Conservation (phyloP, 2,888 invertebrate species). For the Pandemis heparana region DNA sequence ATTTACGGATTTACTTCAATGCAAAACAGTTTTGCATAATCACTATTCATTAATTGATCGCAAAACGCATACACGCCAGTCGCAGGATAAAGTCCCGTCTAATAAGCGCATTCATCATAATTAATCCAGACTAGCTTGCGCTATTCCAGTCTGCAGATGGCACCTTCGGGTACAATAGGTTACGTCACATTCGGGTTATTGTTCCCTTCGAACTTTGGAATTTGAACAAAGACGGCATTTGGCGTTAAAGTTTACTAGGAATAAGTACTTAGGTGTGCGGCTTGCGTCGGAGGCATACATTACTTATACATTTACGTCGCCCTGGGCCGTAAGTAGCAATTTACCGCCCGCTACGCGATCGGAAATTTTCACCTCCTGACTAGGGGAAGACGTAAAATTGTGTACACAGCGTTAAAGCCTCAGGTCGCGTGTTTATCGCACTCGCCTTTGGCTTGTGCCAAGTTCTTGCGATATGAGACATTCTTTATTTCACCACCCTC, state of each 20-base stretch:
- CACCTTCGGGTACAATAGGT: slow-evolving; percentile 18
- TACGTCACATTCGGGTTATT: slow-evolving; percentile 22
- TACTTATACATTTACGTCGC: too few species aligned
- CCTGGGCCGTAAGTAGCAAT: too few species aligned
- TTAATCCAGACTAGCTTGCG: slow-evolving; percentile 15
- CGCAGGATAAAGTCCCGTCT: background rate
- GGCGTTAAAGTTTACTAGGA: slow-evolving; percentile 1
- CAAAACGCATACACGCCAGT: background rate
- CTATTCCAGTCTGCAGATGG: slow-evolving; percentile 17
- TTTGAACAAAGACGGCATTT: slow-evolving; percentile 21
- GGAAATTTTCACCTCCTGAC: too few species aligned
- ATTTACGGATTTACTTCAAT: background rate
- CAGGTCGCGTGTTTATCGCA: too few species aligned
- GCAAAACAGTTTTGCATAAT: background rate
- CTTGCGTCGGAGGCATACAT: too few species aligned
- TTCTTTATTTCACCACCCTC: too few species aligned
- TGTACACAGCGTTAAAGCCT: too few species aligned
- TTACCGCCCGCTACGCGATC: too few species aligned
- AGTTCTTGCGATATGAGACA: too few species aligned
- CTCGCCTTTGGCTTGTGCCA: too few species aligned
- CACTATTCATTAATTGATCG: background rate
- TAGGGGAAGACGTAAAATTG: too few species aligned
- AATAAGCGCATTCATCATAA: slow-evolving; percentile 22
- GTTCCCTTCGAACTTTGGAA: slow-evolving; percentile 15
- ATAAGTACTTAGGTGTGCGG: background rate